Percentiles rank a stretch among this genome's conserved stretches.
phyloP scores from a whole-genome alignment of 1,140 invertebrate species.

The Scaptodrosophila lebanonensis region DNA sequence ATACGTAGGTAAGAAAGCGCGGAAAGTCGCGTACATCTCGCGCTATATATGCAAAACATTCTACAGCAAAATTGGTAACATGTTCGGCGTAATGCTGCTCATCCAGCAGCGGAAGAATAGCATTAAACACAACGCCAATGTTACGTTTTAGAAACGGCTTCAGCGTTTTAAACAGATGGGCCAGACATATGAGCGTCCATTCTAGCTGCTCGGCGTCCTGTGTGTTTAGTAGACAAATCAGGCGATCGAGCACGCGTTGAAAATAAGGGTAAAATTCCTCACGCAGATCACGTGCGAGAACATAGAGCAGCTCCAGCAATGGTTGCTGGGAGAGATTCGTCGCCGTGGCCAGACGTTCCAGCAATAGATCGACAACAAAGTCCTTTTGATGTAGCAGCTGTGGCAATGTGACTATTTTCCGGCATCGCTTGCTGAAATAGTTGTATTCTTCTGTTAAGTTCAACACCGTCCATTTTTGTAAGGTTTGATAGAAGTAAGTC shows the following conservation, averaged over 20 bases:
- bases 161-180: constrained; percentile 92
- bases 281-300: constrained; percentile 89
- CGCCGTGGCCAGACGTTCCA: constrained; percentile 84
- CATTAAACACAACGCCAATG: constrained; percentile 84
- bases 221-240: constrained; percentile 85
- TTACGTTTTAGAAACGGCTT: constrained; percentile 90
- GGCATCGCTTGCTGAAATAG: constrained; percentile 85
- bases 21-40: constrained; percentile 90
- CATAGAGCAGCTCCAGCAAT: constrained; percentile 90
- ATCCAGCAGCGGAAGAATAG: constrained; percentile 86
- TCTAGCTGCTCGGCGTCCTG: constrained; percentile 90
- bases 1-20: constrained; percentile 84
- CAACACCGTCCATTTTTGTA: constrained; percentile 92
- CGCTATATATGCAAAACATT: constrained; percentile 95
- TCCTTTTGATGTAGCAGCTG: constrained; percentile 89
- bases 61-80: constrained; percentile 94
- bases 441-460: constrained; percentile 90
- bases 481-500: constrained; percentile 87
- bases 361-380: constrained; percentile 83
- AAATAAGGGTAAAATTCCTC: constrained; percentile 92
- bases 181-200: constrained; percentile 88
- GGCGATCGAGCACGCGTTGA: constrained; percentile 81
- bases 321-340: constrained; percentile 87
- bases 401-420: constrained; percentile 85
- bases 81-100: constrained; percentile 85